Evolutionary conservation across 2,797 vertebrate species (phyloP), one percentile per base, ranked within the genome.

Genomic region (Microctenopoma lineatum): DNA sequence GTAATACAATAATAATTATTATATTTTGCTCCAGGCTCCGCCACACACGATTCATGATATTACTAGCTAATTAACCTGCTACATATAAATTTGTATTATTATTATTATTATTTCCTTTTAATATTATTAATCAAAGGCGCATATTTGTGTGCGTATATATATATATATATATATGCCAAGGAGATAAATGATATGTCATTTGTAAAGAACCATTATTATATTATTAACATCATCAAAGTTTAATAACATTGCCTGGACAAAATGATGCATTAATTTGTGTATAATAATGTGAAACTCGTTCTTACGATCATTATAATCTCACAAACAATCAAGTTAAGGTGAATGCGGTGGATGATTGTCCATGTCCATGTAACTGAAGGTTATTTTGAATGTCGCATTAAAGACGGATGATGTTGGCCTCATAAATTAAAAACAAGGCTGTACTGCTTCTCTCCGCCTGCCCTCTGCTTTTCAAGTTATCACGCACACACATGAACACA

Each of bases 321-420:
- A 51, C 32, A 44, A 10, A 53, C 53, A 76, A 76, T 69, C 25
- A 46, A 52, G 54, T 68, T 16, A n/a, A 25, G 34, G n/a, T 45
- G 38, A 25, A 44, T 65, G 34, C n/a, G 12, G 6, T 9, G 26
- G n/a, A 1, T 63, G 66, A 82, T 82, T 80, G 63, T 61, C 56
- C 15, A 51, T 80, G 63, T 61, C 56, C 15, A 51, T 68, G 47
- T 32, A 50, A 70, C 80, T 36, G 29, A 42, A 76, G 70, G 60
- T 69, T 70, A 86, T 75, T 83, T 21, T 82, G 36, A 85, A 81
- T 52, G 66, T 57, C 18, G 52, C 66, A 78, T 78, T 76, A 72
- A 80, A 78, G 48, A 83, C 62, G 59, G 61, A 67, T 65, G 57
- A 80, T 68, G 73, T 67, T 32, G 57, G 32, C 50, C 45, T 45